Percentiles rank a stretch among this genome's conserved stretches.
These are phyloP conservation scores for Baccha elongata DNA, from an alignment of 2,888 invertebrate genomes.

Conservation along the genomic window DNA sequence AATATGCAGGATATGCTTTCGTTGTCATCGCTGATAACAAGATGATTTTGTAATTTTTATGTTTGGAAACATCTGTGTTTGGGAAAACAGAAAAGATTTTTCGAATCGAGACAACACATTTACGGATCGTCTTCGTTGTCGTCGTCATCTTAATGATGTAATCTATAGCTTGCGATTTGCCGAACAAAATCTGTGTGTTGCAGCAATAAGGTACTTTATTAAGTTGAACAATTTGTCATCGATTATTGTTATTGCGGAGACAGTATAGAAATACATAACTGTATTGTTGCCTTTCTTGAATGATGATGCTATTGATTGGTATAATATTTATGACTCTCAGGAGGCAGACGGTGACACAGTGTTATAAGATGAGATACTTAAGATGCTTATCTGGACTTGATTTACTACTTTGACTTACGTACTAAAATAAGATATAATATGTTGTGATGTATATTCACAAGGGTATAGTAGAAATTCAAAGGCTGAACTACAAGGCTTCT, in stretches of 20 bases:
- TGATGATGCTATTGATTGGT: slow-evolving; percentile 21
- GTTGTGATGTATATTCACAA: too few species aligned
- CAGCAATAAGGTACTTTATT: slow-evolving; percentile 20
- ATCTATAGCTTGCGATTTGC: slow-evolving; percentile 13
- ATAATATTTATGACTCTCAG: slow-evolving; percentile 6
- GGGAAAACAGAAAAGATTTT: slow-evolving; percentile 1
- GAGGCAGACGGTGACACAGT: neutral
- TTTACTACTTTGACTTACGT: slow-evolving; percentile 12
- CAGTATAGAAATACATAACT: neutral
- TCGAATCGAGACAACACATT: slow-evolving; percentile 20
- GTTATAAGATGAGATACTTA: slow-evolving; percentile 9
- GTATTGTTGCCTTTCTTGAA: slow-evolving; percentile 4
- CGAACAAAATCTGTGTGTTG: neutral
- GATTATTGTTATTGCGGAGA: neutral
- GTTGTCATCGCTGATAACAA: slow-evolving; percentile 61
- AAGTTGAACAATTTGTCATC: slow-evolving; percentile 27
- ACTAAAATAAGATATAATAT: too few species aligned
- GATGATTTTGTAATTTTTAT: slow-evolving; percentile 65
- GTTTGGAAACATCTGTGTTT: slow-evolving; percentile 46
- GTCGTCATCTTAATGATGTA: neutral
- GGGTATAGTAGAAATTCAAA: too few species aligned
- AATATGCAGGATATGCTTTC: slow-evolving; percentile 34
- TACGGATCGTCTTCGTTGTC: neutral
- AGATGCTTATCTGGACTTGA: slow-evolving; percentile 1
- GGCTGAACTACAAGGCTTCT: too few species aligned